Conservation (phyloP, 2,113 vertebrate species). For the Leucopternis melanops region DNA sequence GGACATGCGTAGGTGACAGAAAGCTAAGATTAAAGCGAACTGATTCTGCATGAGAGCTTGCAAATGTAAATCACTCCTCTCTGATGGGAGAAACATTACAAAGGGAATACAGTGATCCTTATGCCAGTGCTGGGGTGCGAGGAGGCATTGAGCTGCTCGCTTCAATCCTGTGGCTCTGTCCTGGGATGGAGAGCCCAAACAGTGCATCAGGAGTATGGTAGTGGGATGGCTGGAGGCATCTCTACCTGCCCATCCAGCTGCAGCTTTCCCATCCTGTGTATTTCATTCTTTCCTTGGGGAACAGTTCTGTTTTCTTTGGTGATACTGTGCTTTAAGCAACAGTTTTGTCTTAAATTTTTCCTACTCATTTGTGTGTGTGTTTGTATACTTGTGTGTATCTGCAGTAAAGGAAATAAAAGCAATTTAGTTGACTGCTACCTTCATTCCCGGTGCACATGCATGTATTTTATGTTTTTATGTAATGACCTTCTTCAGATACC, state of each 20-base stretch:
- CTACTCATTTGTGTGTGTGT: neutral
- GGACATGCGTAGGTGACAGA: fast-evolving
- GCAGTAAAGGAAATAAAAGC: neutral
- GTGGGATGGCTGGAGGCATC: neutral
- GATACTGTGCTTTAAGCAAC: neutral
- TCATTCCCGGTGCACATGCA: neutral
- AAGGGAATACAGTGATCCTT: neutral
- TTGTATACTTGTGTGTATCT: neutral
- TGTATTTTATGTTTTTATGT: neutral
- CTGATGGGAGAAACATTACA: neutral
- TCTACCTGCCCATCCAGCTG: neutral
- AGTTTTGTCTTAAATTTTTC: neutral
- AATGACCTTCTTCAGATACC: neutral
- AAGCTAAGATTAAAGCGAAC: neutral
- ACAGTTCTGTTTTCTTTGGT: neutral
- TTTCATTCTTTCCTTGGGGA: neutral
- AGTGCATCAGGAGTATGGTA: neutral
- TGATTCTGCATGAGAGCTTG: neutral
- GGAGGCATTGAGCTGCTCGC: fast-evolving
- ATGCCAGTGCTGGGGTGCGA: neutral
- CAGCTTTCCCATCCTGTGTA: neutral
- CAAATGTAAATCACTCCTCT: neutral
- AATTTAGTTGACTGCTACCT: neutral
- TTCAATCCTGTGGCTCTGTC: neutral
- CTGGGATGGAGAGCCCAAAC: neutral